Conservation (phyloP, 2,797 vertebrate genomes). For the Cirrhinus mrigala region DNA sequence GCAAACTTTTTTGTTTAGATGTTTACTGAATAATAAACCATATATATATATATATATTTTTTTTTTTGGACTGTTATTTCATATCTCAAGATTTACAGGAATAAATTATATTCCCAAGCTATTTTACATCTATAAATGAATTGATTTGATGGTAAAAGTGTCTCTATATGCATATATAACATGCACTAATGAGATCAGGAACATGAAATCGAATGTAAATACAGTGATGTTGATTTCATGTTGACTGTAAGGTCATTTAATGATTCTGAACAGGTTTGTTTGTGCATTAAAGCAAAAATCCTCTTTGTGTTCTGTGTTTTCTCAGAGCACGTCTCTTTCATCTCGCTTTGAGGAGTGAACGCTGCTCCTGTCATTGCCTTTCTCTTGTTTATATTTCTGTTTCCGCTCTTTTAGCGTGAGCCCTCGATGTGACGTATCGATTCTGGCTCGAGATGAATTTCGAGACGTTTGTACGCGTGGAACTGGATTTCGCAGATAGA, state of each 20-base stretch:
- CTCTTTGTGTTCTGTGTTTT: not conserved
- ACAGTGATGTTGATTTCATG: not conserved
- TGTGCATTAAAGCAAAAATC: not conserved
- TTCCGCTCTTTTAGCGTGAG: conserved; percentile 1
- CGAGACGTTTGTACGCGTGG: not conserved
- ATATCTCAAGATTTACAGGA: not conserved
- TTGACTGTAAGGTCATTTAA: too few relatives aligned
- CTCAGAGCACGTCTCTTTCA: not conserved
- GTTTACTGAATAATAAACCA: too few relatives aligned
- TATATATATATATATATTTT: too few relatives aligned
- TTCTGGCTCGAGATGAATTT: not conserved
- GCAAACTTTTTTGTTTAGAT: too few relatives aligned
- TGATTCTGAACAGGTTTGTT: not conserved
- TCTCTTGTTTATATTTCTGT: not conserved
- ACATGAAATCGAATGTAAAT: not conserved
- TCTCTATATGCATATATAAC: not conserved
- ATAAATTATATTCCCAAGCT: not conserved
- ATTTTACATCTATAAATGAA: too few relatives aligned
- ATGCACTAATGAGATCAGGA: not conserved
- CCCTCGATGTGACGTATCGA: conserved; percentile 7
- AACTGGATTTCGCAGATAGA: not conserved
- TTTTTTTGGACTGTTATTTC: not conserved
- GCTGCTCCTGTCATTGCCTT: not conserved
- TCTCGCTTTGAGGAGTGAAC: not conserved
- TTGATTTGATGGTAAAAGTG: not conserved